Base-by-base conservation (phyloP, 2,113 vertebrate species). In the Vulpes vulpes region DNA sequence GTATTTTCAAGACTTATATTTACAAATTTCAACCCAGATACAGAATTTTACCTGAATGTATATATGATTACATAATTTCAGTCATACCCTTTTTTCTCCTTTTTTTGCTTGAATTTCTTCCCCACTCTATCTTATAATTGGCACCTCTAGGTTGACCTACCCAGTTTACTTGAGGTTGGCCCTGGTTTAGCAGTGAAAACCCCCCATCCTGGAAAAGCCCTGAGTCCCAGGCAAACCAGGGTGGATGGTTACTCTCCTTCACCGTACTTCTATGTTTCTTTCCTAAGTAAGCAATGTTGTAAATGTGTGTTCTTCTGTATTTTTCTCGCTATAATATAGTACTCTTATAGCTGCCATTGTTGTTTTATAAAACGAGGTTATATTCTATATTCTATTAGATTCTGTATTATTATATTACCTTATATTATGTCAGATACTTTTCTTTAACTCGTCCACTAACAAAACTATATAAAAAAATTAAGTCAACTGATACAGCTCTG, bases 321-420 rank as follows among this genome's bases (percentile, higher is more conserved):
- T 91, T 93, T 87, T 85, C 23, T 94, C 59, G 71, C 0, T 76
- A 22, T 69, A 71, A 35, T 76, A 83, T 67, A 73, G 32, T 19
- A 38, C 5, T 60, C 64, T 89, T 32, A 76, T 64, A 27, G 76
- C 60, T 73, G 38, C 59, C 51, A 89, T 12, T 60, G 9, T 23
- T 90, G 3, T 60, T 92, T 95, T 93, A 71, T 25, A 73, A 96
- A 81, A 65, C 60, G 32, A 92, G 11, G 55, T 86, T 38, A 65
- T 59, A 92, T 12, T 84, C 35, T 35, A 64, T 38, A 38, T 32
- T 32, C 57, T 79, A 79, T 55, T 79, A 55, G 8, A 17, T 17
- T 78, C 25, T 78, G 14, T 78, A 32, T 82, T 91, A 30, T 57
- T 35, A 55, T 35, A 35, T 59, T 71, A 8, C 64, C 73, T 73